These are phyloP conservation scores for Mylabris phalerata DNA, from an alignment of 1,140 invertebrate species.

Conservation along the genomic window DNA sequence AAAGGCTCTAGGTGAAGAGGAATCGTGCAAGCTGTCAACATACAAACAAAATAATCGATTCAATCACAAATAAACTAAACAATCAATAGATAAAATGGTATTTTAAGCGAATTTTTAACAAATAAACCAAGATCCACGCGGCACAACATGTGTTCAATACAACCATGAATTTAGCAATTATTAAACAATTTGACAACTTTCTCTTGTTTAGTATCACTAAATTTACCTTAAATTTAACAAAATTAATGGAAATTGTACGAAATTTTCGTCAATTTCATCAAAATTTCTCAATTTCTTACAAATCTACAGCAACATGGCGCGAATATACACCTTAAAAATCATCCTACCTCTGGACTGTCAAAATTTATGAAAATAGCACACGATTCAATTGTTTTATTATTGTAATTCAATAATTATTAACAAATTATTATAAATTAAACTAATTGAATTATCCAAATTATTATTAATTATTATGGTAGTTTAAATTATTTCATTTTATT, in stretches of 20 bases:
- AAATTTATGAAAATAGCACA: not conserved
- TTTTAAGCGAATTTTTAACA: too few relatives aligned
- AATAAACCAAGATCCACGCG: not conserved
- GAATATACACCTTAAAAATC: conserved; percentile 31
- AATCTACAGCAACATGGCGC: conserved; percentile 40
- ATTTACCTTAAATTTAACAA: not conserved
- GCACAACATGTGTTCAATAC: not conserved
- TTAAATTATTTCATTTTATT: not conserved
- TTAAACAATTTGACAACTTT: not conserved
- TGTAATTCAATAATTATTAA: not conserved
- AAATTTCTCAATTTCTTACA: not conserved
- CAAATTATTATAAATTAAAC: not conserved
- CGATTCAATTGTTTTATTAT: not conserved
- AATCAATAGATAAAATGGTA: too few relatives aligned
- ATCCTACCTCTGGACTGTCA: not conserved
- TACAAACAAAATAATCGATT: not conserved
- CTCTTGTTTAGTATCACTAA: not conserved
- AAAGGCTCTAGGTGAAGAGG: not conserved
- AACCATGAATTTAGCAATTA: too few relatives aligned
- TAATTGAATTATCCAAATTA: not conserved
- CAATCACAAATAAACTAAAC: too few relatives aligned
- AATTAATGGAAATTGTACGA: not conserved
- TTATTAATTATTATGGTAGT: not conserved
- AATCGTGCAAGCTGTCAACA: not conserved
- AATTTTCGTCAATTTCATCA: not conserved